Percentiles rank a stretch among this genome's conserved stretches.
These are phyloP conservation scores for Eulemur rubriventer DNA, from an alignment of 2,797 vertebrate species.

Conservation along the genomic window DNA sequence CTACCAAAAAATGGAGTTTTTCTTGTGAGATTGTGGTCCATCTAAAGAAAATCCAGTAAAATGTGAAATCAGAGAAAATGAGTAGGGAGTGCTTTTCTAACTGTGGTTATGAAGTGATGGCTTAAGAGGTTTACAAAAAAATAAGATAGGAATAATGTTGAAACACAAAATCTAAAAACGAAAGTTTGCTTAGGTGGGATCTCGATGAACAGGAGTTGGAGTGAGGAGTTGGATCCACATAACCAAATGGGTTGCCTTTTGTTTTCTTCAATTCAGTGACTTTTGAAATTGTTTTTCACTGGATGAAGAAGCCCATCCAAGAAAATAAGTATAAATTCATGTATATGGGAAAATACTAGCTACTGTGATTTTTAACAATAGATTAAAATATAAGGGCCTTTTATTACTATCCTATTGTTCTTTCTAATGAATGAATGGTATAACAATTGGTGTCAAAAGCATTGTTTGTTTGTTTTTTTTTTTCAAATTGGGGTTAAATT, in stretches of 20 bases:
- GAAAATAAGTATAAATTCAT: constrained; percentile 15
- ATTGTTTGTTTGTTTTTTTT: neutral
- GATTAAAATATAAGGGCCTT: constrained; percentile 29
- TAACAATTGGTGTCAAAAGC: neutral
- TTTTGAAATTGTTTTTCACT: constrained; percentile 23
- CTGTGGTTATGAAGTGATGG: neutral
- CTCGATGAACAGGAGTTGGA: neutral
- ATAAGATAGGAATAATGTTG: neutral
- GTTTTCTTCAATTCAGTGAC: constrained; percentile 4
- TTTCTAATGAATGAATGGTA: neutral
- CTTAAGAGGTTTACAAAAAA: neutral
- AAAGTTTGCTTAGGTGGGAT: neutral
- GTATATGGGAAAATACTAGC: neutral
- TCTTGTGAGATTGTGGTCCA: neutral
- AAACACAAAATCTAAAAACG: neutral
- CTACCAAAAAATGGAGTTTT: neutral
- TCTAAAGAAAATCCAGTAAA: constrained; percentile 28
- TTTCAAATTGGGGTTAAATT: neutral
- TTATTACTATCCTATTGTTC: neutral
- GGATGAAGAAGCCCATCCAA: constrained; percentile 26
- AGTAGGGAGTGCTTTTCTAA: neutral
- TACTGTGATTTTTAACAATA: neutral
- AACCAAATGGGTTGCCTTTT: neutral
- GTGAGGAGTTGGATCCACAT: neutral
- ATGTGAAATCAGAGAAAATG: constrained; percentile 35